A percentile compares a stretch with the other conserved stretches of the same genome.
These are phyloP conservation scores for Aphelenchoides fujianensis DNA, from an alignment of 1,140 invertebrate genomes.

Conservation along the genomic window DNA sequence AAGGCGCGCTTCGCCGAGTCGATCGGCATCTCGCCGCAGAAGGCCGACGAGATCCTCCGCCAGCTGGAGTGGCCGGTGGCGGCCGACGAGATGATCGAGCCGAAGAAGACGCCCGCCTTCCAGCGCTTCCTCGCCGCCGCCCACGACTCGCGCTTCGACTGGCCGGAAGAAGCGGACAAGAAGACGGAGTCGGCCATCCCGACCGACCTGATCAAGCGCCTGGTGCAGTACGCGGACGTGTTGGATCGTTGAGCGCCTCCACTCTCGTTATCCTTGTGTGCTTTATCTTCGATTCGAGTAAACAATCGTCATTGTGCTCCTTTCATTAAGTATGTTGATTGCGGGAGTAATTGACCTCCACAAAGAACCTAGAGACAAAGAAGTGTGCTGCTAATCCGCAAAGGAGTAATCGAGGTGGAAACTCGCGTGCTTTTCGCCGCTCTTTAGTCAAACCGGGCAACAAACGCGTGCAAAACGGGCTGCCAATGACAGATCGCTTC, in stretches of 20 bases:
- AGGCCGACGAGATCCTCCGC: neutral
- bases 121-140: neutral
- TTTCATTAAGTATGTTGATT: too few species aligned
- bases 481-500: too few species aligned
- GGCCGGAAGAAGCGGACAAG: neutral
- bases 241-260: constrained; percentile 1
- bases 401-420: too few species aligned
- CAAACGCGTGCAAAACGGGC: too few species aligned
- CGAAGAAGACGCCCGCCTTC: neutral
- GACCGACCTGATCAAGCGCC: neutral
- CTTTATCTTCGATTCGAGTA: too few species aligned
- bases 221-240: neutral
- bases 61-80: neutral
- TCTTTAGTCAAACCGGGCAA: too few species aligned
- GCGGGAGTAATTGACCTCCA: too few species aligned
- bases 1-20: neutral
- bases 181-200: neutral
- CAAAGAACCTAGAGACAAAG: too few species aligned
- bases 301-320: too few species aligned
- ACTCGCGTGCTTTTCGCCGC: too few species aligned
- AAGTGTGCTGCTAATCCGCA: too few species aligned
- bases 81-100: neutral
- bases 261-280: too few species aligned
- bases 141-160: neutral
- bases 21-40: neutral